phyloP scores from a whole-genome alignment of 30 jellyfish, hydroid and myxozoan genomes.

The Haliclystus octoradiatus region DNA sequence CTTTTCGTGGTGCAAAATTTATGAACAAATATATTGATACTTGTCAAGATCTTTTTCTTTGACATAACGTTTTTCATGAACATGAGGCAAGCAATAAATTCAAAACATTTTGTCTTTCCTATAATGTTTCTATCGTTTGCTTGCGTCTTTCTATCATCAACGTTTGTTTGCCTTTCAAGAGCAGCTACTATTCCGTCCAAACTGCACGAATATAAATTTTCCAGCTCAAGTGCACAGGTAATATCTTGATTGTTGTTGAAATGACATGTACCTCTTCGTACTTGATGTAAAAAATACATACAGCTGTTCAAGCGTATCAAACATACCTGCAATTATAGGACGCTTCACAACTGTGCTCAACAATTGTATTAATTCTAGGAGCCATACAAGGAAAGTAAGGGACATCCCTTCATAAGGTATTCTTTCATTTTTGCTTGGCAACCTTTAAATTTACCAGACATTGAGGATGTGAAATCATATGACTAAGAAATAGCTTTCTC shows the following conservation, averaged over 20 bases:
- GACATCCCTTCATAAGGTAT: no score
- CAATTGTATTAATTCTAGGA: slow-evolving; percentile 22
- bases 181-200: slow-evolving; percentile 20
- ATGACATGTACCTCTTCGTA: slow-evolving; percentile 31
- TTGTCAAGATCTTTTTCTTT: slow-evolving; percentile 3
- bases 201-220: slow-evolving; percentile 15
- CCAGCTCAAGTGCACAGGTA: slow-evolving; percentile 28
- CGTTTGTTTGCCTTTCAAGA: slow-evolving; percentile 8
- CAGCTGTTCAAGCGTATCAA: slow-evolving; percentile 6
- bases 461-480: no score
- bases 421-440: no score
- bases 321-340: slow-evolving; percentile 2
- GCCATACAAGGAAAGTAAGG: slow-evolving; percentile 43
- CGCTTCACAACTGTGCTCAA: slow-evolving; percentile 11
- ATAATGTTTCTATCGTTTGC: slow-evolving; percentile 14
- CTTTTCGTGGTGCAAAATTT: no score
- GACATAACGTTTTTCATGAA: slow-evolving; percentile 17
- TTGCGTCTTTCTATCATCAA: slow-evolving; percentile 22
- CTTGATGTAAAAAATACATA: slow-evolving; percentile 26
- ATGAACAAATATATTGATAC: no score
- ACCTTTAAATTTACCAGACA: no score
- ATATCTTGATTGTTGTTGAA: slow-evolving; percentile 32
- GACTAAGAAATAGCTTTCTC: no score
- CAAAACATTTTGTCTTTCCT: slow-evolving; percentile 23
- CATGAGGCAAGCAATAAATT: slow-evolving; percentile 18